Conservation (phyloP, 1,140 invertebrate species). For the Drosophila virilis region DNA sequence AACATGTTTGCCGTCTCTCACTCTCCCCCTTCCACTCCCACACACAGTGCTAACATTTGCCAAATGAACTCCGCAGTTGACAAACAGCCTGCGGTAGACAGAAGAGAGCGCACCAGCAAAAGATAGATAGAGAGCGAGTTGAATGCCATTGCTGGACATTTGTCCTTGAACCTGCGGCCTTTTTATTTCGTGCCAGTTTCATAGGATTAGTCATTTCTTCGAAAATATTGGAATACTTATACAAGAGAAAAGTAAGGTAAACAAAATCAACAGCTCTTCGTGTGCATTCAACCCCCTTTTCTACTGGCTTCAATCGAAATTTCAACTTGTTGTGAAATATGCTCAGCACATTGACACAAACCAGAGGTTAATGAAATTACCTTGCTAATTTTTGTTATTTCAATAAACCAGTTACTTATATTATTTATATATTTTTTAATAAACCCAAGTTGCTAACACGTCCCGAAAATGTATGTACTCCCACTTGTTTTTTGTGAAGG, state of each 20-base stretch:
- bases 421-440: constrained; percentile 20
- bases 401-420: constrained; percentile 52
- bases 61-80: constrained; percentile 11
- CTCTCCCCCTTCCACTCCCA: background rate
- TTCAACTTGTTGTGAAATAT: constrained; percentile 57
- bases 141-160: constrained; percentile 50
- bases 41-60: background rate
- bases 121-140: constrained; percentile 37
- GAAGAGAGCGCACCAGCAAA: constrained; percentile 5
- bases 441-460: constrained; percentile 53
- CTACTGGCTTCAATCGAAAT: constrained; percentile 28
- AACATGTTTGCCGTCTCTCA: constrained; percentile 10
- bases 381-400: constrained; percentile 26
- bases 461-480: constrained; percentile 1
- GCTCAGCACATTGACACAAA: constrained; percentile 48
- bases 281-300: constrained; percentile 49
- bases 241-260: background rate
- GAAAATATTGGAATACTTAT: background rate
- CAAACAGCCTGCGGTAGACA: background rate
- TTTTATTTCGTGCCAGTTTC: constrained; percentile 16
- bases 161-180: constrained; percentile 56
- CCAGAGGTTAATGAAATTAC: constrained; percentile 56
- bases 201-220: constrained; percentile 6
- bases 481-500: constrained; percentile 7
- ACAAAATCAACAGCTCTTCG: background rate